These are phyloP conservation scores for Agraylea sexmaculata DNA, from an alignment of 1,140 invertebrate species.

Conservation along the genomic window DNA sequence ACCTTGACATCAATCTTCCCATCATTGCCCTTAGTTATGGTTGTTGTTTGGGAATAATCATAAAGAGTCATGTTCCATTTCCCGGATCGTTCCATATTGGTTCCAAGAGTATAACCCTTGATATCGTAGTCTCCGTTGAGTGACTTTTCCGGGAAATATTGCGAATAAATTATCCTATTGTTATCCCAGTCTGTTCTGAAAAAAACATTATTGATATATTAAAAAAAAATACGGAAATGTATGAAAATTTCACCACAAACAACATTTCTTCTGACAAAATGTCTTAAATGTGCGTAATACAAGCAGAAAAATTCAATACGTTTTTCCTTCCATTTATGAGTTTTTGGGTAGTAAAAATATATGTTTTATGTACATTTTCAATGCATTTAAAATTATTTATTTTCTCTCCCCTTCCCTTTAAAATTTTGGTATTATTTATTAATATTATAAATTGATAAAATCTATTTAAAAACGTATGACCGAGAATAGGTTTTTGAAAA, in stretches of 20 bases:
- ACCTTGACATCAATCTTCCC: conserved; percentile 50
- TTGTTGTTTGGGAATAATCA: conserved; percentile 65
- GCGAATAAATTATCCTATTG: conserved; percentile 54
- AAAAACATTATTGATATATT: conserved; percentile 22
- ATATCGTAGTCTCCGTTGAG: conserved; percentile 55
- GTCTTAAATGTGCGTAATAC: no score
- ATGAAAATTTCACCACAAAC: background rate
- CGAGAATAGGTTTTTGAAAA: no score
- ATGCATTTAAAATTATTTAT: no score
- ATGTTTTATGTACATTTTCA: no score
- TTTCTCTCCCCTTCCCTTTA: no score
- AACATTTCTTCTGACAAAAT: background rate
- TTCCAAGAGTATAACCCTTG: conserved; percentile 46
- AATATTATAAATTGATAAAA: no score
- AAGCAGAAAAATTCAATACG: no score
- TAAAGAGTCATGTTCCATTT: conserved; percentile 62
- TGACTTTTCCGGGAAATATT: conserved; percentile 70
- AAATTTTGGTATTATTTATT: no score
- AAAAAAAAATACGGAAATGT: background rate
- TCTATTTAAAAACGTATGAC: no score
- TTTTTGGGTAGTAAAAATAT: no score
- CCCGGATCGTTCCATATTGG: conserved; percentile 47
- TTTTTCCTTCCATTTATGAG: no score
- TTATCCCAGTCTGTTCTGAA: conserved; percentile 54
- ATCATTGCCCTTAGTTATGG: conserved; percentile 44